phyloP scores from a whole-genome alignment of 1,140 invertebrate species.

The Manduca sexta region DNA sequence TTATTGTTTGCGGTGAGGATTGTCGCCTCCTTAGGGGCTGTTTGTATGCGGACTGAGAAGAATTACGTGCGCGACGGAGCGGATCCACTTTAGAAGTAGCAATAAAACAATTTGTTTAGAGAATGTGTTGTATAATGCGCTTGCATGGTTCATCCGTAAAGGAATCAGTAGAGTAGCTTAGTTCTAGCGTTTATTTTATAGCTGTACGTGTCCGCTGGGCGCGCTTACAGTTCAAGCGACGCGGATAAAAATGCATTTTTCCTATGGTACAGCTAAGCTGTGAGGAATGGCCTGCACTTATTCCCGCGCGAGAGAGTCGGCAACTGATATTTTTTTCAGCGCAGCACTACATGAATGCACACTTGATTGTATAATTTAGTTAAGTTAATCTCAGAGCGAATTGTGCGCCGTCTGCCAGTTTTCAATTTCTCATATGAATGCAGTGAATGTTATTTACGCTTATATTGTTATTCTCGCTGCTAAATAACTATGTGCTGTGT shows the following conservation, averaged over 20 bases:
- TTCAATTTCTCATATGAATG: constrained; percentile 33
- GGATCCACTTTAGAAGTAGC: constrained; percentile 50
- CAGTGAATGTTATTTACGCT: constrained; percentile 25
- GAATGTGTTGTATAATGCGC: constrained; percentile 41
- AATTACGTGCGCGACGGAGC: constrained; percentile 52
- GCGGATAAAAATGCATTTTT: constrained; percentile 28
- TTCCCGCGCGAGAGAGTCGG: constrained; percentile 3
- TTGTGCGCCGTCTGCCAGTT: constrained; percentile 25
- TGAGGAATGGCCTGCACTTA: constrained; percentile 12
- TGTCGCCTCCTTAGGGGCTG: constrained; percentile 65
- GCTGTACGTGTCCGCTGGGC: constrained; percentile 27
- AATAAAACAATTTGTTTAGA: constrained; percentile 67
- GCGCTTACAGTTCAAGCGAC: constrained; percentile 21
- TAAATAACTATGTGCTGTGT: constrained; percentile 1
- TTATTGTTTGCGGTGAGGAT: constrained; percentile 67
- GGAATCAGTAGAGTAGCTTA: constrained; percentile 32
- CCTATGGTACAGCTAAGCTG: constrained; percentile 20
- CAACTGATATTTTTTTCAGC: constrained; percentile 11
- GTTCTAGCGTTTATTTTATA: constrained; percentile 35
- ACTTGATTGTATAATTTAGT: constrained; percentile 40
- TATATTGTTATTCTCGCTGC: constrained; percentile 21
- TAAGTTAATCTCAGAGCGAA: constrained; percentile 33
- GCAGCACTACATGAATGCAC: constrained; percentile 24
- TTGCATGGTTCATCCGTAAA: constrained; percentile 21
- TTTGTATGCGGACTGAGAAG: constrained; percentile 66